phyloP scores from a whole-genome alignment of 2,113 vertebrate species.

The Xenopus laevis region DNA sequence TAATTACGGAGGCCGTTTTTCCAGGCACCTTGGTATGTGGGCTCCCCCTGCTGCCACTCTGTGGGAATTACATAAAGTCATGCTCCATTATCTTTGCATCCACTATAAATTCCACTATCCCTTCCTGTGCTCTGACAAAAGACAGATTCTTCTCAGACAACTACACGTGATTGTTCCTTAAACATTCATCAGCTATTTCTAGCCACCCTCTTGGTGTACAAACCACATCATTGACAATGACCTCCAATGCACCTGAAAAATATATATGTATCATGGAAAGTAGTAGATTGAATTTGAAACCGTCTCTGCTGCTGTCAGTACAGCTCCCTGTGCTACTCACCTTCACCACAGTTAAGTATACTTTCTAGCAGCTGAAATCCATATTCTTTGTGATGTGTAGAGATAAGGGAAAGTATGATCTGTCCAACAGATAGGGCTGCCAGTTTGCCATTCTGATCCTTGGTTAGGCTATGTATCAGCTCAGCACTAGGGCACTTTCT shows the following conservation, averaged over 20 bases:
- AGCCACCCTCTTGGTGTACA: constrained; percentile 51
- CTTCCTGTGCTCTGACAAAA: constrained; percentile 51
- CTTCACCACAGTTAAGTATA: constrained; percentile 48
- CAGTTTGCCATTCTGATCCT: constrained; percentile 52
- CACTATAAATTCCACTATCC: constrained; percentile 50
- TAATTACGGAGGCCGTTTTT: too few relatives aligned
- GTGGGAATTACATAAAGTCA: constrained; percentile 53
- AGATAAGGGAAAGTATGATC: constrained; percentile 53
- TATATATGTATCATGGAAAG: not conserved
- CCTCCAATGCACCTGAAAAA: constrained; percentile 46
- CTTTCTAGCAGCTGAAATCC: constrained; percentile 58
- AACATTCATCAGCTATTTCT: constrained; percentile 48
- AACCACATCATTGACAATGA: constrained; percentile 50
- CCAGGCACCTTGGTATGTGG: constrained; percentile 7
- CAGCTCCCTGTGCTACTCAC: constrained; percentile 39
- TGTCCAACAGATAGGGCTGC: constrained; percentile 53
- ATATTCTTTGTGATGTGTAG: constrained; percentile 50
- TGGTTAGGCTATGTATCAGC: constrained; percentile 58
- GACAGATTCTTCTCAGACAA: constrained; percentile 48
- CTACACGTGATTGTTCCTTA: constrained; percentile 46
- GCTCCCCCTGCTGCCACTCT: constrained; percentile 56
- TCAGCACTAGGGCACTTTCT: constrained; percentile 51
- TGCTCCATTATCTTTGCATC: constrained; percentile 49
- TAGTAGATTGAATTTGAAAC: too few relatives aligned
- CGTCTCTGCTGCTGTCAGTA: too few relatives aligned